Base-by-base conservation (phyloP, 1,140 invertebrate species). In the Eriosoma lanigerum region DNA sequence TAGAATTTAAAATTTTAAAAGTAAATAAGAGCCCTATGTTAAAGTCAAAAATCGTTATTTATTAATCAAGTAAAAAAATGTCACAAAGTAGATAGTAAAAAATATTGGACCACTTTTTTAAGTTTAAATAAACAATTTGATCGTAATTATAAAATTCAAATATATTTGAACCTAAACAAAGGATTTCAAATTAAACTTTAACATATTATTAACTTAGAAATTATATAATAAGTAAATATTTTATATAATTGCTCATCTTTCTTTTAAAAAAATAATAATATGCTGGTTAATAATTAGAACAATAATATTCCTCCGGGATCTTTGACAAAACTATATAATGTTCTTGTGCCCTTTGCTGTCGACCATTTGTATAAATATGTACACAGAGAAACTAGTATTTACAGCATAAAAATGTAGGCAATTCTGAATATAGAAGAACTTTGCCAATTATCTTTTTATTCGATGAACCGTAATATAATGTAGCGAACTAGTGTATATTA, bases 361-460 rank as follows among this genome's bases (percentile, higher is more conserved):
- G 24, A 13, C 17, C n/a, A n/a, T n/a, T 62, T 26, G 9, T n/a
- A 5, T 8, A 44, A 38, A n/a, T 44, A 66, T 21, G 10, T 44
- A n/a, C 21, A 44, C 9, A 68, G 21, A 15, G 60, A 68, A 46
- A 68, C 64, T 46, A 68, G 12, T 50, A 70, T 19, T 70, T 19
- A 48, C 9, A 3, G 19, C 2, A 50, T 10, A 3, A 70, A 50
- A 19, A 70, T n/a, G n/a, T n/a, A 70, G 38, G 29, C 32, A 44
- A 44, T 44, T n/a, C n/a, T n/a, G n/a, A 48, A 26, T 48, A 24
- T 8, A 48, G 24, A 70, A 66, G 26, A 66, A 66, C 21, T 70
- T 48, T 50, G 24, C 17, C 66, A 70, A 70, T 70, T 70, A 70
- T 50, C 3, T 50, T 70, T 70, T 70, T 70, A 5, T 68, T 68